Evolutionary conservation across 2,113 vertebrate genomes (phyloP).

Genomic region (Saguinus imperator): DNA sequence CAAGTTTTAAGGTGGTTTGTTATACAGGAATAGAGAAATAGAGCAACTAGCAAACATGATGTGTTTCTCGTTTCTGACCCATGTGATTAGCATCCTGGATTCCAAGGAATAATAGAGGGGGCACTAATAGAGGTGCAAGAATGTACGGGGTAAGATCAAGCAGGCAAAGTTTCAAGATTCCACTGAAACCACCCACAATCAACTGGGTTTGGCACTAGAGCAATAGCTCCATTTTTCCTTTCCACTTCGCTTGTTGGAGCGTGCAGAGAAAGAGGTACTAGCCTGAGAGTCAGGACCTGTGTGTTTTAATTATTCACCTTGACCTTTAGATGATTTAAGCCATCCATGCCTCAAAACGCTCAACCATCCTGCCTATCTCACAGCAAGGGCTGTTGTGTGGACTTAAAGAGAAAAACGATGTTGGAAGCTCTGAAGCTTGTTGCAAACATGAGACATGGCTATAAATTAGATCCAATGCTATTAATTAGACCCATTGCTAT

Average conservation of each 20-base stretch:
- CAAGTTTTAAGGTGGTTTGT: background rate
- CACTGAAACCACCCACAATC: background rate
- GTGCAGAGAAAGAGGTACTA: background rate
- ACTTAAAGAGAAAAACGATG: background rate
- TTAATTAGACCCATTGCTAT: conserved; percentile 44
- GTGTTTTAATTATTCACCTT: background rate
- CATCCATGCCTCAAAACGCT: background rate
- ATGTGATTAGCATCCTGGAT: background rate
- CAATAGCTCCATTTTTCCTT: background rate
- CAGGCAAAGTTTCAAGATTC: background rate
- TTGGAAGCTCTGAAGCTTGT: conserved; percentile 19
- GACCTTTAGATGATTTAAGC: background rate
- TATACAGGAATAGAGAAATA: background rate
- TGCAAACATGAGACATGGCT: conserved; percentile 20
- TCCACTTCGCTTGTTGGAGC: background rate
- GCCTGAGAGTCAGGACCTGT: background rate
- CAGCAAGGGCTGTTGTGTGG: background rate
- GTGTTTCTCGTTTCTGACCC: background rate
- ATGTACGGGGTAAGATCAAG: background rate
- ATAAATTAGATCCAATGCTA: conserved; percentile 38
- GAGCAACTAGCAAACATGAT: background rate
- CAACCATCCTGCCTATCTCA: background rate
- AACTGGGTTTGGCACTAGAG: background rate
- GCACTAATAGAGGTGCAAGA: background rate
- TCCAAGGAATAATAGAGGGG: background rate